These are phyloP conservation scores for Morone saxatilis DNA, from an alignment of 2,113 vertebrate genomes.

Conservation along the genomic window DNA sequence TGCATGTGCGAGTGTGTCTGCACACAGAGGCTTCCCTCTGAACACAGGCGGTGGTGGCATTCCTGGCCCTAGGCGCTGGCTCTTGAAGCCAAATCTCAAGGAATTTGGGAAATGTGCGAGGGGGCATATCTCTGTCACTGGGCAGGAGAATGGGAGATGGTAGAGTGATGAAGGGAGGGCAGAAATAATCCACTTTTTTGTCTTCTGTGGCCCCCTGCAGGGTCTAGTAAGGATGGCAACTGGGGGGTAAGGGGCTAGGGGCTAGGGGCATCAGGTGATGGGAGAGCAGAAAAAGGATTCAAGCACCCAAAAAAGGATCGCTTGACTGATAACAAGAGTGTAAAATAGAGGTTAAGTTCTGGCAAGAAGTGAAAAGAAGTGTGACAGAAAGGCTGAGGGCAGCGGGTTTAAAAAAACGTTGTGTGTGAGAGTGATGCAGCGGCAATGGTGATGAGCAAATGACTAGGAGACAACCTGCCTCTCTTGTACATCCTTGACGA, in stretches of 20 bases:
- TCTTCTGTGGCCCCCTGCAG: conserved; percentile 59
- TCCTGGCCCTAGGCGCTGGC: conserved; percentile 80
- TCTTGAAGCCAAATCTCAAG: conserved; percentile 82
- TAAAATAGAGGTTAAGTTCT: not conserved
- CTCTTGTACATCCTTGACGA: conserved; percentile 6
- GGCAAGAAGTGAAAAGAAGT: conserved; percentile 1
- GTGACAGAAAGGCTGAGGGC: conserved; percentile 33
- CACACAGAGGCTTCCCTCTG: conserved; percentile 73
- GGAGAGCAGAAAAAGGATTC: not conserved
- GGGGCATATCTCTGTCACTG: conserved; percentile 73
- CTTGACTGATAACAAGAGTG: conserved; percentile 3
- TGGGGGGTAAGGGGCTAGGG: conserved; percentile 18
- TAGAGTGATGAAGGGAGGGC: conserved; percentile 42
- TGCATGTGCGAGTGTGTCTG: conserved; percentile 40
- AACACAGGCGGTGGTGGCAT: conserved; percentile 77
- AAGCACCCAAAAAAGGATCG: not conserved
- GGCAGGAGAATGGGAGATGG: conserved; percentile 68
- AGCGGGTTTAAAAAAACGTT: conserved; percentile 1
- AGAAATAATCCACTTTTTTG: conserved; percentile 27
- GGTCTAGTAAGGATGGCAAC: conserved; percentile 50
- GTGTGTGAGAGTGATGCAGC: conserved; percentile 33
- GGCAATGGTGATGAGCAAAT: conserved; percentile 29
- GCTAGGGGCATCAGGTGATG: not conserved
- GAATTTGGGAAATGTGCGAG: conserved; percentile 83
- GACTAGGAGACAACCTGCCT: conserved; percentile 16